Evolutionary conservation across 2,888 invertebrate species (phyloP).

Genomic region (Unio pictorum): DNA sequence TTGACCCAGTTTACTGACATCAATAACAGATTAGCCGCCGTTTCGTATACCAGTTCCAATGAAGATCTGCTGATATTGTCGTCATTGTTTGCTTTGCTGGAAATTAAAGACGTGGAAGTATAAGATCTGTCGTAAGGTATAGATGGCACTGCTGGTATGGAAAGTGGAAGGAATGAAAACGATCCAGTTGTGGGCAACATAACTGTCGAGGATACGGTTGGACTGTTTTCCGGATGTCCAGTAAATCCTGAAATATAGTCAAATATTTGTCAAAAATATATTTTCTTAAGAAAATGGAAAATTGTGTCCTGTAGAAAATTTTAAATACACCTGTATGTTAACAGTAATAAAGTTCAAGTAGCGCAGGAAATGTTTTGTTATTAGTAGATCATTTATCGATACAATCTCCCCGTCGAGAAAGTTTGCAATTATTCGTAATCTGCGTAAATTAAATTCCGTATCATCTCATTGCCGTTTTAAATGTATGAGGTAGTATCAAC

Average conservation of each 20-base stretch:
- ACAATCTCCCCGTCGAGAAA: too few relatives aligned
- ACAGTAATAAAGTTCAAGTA: too few relatives aligned
- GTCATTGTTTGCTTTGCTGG: slow-evolving; percentile 7
- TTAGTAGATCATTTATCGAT: too few relatives aligned
- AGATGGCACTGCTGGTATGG: slow-evolving; percentile 3
- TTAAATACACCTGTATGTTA: too few relatives aligned
- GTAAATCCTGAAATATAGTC: slow-evolving; percentile 15
- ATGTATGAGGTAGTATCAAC: too few relatives aligned
- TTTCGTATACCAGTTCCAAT: slow-evolving; percentile 62
- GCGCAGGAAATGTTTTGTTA: too few relatives aligned
- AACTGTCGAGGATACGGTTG: slow-evolving; percentile 18
- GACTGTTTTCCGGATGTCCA: slow-evolving; percentile 16
- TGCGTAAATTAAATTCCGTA: too few relatives aligned
- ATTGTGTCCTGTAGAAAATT: too few relatives aligned
- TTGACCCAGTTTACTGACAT: slow-evolving; percentile 86
- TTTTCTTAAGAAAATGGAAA: too few relatives aligned
- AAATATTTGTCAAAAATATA: too few relatives aligned
- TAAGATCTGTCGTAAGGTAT: slow-evolving; percentile 1
- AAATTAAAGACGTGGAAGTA: slow-evolving; percentile 9
- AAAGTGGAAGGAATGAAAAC: slow-evolving; percentile 3
- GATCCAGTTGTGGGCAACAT: slow-evolving; percentile 9
- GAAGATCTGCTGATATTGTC: slow-evolving; percentile 7
- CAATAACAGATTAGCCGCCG: slow-evolving; percentile 82
- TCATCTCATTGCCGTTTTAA: too few relatives aligned
- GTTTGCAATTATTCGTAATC: too few relatives aligned